phyloP scores from a whole-genome alignment of 2,113 vertebrate genomes.

The Boulengeromyrus knoepffleri region DNA sequence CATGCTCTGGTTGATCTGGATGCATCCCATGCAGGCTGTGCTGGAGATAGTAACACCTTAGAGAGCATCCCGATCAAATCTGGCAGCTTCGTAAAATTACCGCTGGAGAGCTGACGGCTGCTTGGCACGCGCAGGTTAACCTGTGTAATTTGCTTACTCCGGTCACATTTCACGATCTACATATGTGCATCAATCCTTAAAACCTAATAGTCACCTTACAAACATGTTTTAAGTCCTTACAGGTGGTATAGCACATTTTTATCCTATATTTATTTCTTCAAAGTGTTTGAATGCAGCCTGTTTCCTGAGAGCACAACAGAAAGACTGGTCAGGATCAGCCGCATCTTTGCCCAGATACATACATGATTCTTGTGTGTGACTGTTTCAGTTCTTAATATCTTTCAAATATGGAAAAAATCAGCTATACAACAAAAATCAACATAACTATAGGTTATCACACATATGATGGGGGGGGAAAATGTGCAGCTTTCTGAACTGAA shows the following conservation, averaged over 20 bases:
- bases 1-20: neutral
- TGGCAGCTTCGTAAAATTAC: neutral
- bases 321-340: neutral
- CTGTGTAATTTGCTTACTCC: neutral
- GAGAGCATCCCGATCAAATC: neutral
- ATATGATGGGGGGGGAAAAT: neutral
- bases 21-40: neutral
- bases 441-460: neutral
- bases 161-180: neutral
- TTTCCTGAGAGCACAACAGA: neutral
- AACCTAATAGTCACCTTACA: neutral
- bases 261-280: neutral
- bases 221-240: neutral
- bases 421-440: neutral
- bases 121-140: neutral
- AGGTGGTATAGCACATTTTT: neutral
- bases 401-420: neutral
- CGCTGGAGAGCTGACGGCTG: neutral
- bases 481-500: neutral
- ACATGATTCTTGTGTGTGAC: neutral
- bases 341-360: neutral
- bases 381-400: neutral
- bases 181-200: neutral
- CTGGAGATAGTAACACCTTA: neutral
- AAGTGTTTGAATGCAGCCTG: neutral